phyloP scores from a whole-genome alignment of 2,113 vertebrate genomes.

The Rhadina sibilatrix region DNA sequence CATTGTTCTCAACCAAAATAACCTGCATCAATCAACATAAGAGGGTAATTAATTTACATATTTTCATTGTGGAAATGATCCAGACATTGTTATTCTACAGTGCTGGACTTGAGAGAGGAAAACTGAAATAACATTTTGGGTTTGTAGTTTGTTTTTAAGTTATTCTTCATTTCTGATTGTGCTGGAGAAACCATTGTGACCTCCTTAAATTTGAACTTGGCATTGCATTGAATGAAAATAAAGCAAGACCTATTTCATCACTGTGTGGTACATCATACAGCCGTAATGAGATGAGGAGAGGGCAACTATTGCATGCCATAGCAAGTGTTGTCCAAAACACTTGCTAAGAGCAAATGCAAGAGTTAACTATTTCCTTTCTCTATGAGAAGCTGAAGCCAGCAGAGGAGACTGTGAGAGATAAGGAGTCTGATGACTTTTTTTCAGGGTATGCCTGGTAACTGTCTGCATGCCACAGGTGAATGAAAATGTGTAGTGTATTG shows the following conservation, averaged over 20 bases:
- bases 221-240: conserved; percentile 60
- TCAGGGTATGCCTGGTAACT: neutral
- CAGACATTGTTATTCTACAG: neutral
- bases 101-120: neutral
- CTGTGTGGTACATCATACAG: conserved; percentile 46
- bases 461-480: rapidly evolving
- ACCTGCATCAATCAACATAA: conserved; percentile 60
- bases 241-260: conserved; percentile 47
- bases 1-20: conserved; percentile 64
- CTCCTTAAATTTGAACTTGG: conserved; percentile 44
- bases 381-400: neutral
- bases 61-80: conserved; percentile 49
- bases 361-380: conserved; percentile 58
- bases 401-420: neutral
- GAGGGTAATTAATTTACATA: conserved; percentile 63
- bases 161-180: neutral
- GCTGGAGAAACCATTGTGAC: conserved; percentile 18
- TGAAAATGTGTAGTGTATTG: neutral
- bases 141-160: neutral
- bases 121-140: neutral
- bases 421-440: neutral
- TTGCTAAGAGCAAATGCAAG: conserved; percentile 15
- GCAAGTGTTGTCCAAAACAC: conserved; percentile 25
- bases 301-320: conserved; percentile 34
- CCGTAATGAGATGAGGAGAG: conserved; percentile 63